phyloP scores from a whole-genome alignment of 2,888 invertebrate species.

The Lamellibrachia satsuma region DNA sequence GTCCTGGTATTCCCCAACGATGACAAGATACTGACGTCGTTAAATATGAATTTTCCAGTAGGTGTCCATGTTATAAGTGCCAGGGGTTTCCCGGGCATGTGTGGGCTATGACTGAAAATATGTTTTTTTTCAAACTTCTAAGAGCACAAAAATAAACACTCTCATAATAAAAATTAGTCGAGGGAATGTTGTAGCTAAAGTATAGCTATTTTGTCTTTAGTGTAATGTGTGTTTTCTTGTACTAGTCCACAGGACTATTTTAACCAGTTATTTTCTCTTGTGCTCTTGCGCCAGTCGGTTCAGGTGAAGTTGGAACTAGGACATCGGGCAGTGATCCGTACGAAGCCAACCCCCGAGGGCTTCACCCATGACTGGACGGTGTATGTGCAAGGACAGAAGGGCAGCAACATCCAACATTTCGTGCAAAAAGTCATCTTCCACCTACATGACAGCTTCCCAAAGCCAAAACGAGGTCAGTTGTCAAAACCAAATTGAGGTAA shows the following conservation, averaged over 20 bases:
- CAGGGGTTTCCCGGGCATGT: no score
- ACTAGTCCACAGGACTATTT: neutral
- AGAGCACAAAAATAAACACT: no score
- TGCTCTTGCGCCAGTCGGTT: constrained; percentile 65
- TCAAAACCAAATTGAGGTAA: neutral
- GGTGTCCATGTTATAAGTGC: no score
- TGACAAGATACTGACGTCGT: no score
- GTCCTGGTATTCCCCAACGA: no score
- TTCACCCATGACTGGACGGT: constrained; percentile 98
- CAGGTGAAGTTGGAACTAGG: constrained; percentile 91
- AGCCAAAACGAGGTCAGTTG: constrained; percentile 83
- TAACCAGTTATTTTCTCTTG: neutral
- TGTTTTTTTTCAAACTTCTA: no score
- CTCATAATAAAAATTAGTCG: neutral
- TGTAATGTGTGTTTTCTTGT: no score
- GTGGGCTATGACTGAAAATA: no score
- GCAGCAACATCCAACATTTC: constrained; percentile 85
- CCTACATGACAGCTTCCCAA: constrained; percentile 90
- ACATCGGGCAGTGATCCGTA: constrained; percentile 84
- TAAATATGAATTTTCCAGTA: no score
- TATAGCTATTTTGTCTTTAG: no score
- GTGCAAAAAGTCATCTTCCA: constrained; percentile 89
- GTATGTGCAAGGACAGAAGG: constrained; percentile 88
- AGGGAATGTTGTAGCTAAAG: neutral
- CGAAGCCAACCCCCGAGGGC: constrained; percentile 85